Base-by-base conservation (phyloP, 2,888 invertebrate genomes). In the Cecidostiba fungosa region DNA sequence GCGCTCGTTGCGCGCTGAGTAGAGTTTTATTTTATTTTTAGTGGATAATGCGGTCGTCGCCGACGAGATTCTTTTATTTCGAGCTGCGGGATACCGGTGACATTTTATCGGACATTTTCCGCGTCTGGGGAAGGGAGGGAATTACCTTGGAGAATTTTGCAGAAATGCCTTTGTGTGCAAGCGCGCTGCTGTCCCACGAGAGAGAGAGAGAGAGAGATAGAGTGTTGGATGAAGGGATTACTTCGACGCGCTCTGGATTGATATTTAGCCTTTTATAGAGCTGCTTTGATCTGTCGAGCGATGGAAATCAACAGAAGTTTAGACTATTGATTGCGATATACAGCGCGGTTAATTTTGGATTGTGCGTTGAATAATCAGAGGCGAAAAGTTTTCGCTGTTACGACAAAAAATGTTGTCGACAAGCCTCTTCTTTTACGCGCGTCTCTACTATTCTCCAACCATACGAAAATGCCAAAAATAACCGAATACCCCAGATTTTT, bases 401-500 rank as follows among this genome's bases (percentile, higher is more conserved):
- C 32, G 77, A 73, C 47, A 80, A 81, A 72, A 84, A 84, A 77
- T 36, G 29, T 86, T 29, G 50, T 19, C 74, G 78, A 84, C 77
- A 78, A 86, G 81, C 77, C 59, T 77, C 66, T 73, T 80, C 86
- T 80, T 72, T 82, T 70, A 78, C n/a, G n/a, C 79, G 82, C 69
- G 14, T 79, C 82, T 79, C 82, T 82, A 79, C 74, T 85, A 4
- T 0, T 8, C 39, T 0, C 76, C 77, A 29, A 78, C 69, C 1
- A 23, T 59, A 29, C 74, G 69, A 78, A 72, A 79, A 79, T 47
- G 62, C 85, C 73, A 82, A 87, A 85, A 87, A 87, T 87, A 87
- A 73, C 81, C 50, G 76, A 79, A 76, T 82, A 85, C 77, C 86
- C 86, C 73, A 87, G 86, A 82, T 87, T 87, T 87, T 85, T 87